A percentile compares a stretch with the other conserved stretches of the same genome.
Conservation (phyloP, 2,888 invertebrate species). For the Yponomeuta cagnagella region DNA sequence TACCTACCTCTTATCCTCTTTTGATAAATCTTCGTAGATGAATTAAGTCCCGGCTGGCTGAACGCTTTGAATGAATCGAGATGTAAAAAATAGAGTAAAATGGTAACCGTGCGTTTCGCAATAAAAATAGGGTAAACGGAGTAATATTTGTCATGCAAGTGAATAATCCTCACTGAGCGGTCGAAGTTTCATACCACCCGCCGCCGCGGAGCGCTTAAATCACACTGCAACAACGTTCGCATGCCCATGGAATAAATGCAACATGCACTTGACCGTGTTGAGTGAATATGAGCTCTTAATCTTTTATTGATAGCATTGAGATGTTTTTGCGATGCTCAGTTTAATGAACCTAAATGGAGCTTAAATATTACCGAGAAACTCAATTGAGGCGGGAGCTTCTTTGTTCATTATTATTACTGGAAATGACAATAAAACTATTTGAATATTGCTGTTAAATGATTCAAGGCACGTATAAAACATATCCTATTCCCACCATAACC, state of each 20-base stretch:
- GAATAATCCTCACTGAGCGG: constrained; percentile 1
- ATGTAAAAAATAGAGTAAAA: neutral
- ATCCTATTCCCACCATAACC: constrained; percentile 44
- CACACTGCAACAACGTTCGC: constrained; percentile 2
- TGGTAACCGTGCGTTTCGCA: neutral
- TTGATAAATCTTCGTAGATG: neutral
- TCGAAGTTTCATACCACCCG: constrained; percentile 4
- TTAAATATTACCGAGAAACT: neutral
- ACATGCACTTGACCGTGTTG: constrained; percentile 13
- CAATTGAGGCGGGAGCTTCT: neutral
- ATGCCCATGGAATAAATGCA: constrained; percentile 5
- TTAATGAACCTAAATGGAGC: neutral
- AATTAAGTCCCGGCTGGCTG: neutral
- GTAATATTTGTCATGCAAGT: neutral
- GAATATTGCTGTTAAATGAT: neutral
- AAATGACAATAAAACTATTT: neutral
- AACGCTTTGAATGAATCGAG: neutral
- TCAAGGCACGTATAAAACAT: constrained; percentile 4
- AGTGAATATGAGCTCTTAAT: constrained; percentile 8
- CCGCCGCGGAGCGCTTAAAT: constrained; percentile 11
- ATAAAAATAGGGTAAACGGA: neutral
- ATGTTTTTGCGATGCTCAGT: constrained; percentile 5
- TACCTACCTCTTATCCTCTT: constrained; percentile 22
- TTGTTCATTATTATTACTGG: neutral
- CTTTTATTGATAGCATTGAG: constrained; percentile 11